Base-by-base conservation (phyloP, 1,140 invertebrate genomes). In the Oscheius sp. region DNA sequence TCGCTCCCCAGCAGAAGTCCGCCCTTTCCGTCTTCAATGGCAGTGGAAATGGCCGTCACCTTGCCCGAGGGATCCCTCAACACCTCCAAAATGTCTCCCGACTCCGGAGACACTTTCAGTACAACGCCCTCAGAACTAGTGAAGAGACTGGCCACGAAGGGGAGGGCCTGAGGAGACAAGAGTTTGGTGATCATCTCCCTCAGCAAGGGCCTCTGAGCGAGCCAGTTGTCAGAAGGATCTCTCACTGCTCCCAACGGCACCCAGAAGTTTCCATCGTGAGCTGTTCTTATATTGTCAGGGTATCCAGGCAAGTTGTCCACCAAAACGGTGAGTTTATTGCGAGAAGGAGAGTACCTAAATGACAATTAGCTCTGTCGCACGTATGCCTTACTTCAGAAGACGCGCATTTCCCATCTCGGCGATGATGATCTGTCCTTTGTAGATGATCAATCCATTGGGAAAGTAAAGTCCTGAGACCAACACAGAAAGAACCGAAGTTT, bases 271-370 rank as follows among this genome's bases (percentile, higher is more conserved):
- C 76, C 76, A 31, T 78, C 46, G 34, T 49, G 29, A 28, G 68
- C 52, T 1, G 61, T 23, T 18, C 76, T 38, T 20, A 77, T 64
- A 29, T 77, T 77, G 45, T 77, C 76, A 3, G 76, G 76, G 67
- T 77, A 77, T 20, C 74, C 76, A 32, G 76, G 76, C 15, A 77
- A 64, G 34, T 65, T 76, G 49, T 77, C 74, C 3, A 68, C 65
- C 1, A 77, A 38, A 3, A 75, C 73, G 13, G 3, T 26, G n/a
- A 23, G 23, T 3, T 4, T 20, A 0, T 59, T 35, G 18, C 38
- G 26, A 13, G 66, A 68, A 1, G 66, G 66, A 35, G 66, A 68
- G 46, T 20, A 68, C 63, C 66, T 68, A 49, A 68, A 67, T 26
- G 32, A 23, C 26, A 18, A 18, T 52, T 26, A 18, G 59, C 46